phyloP scores from a whole-genome alignment of 2,888 invertebrate genomes.

The Micoletzkya japonica region DNA sequence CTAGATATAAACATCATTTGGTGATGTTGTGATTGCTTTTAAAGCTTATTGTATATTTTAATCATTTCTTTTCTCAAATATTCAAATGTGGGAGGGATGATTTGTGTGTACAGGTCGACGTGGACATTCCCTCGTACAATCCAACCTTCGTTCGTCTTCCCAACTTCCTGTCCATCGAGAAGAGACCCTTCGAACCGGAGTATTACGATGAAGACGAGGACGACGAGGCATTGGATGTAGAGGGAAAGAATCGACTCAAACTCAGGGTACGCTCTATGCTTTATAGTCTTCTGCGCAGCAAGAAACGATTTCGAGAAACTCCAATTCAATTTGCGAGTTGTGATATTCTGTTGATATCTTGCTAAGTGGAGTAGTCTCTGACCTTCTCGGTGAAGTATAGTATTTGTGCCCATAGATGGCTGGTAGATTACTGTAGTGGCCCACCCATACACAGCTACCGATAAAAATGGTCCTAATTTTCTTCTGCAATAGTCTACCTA shows the following conservation, averaged over 20 bases:
- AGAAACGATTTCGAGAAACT: too few relatives aligned
- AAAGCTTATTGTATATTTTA: background rate
- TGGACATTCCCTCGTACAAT: constrained; percentile 15
- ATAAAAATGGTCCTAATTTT: too few relatives aligned
- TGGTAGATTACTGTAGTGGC: too few relatives aligned
- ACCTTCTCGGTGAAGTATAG: background rate
- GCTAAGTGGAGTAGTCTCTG: background rate
- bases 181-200: constrained; percentile 88
- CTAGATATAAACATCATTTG: too few relatives aligned
- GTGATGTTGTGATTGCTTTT: background rate
- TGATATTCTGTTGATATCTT: too few relatives aligned
- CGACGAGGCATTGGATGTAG: constrained; percentile 89
- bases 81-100: background rate
- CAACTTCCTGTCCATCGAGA: constrained; percentile 96
- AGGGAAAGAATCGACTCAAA: constrained; percentile 81
- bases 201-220: constrained; percentile 93
- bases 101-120: constrained; percentile 4
- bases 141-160: constrained; percentile 70
- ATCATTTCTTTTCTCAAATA: background rate
- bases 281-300: background rate
- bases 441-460: too few relatives aligned
- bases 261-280: constrained; percentile 64
- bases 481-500: too few relatives aligned
- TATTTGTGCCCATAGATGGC: too few relatives aligned
- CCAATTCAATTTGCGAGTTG: too few relatives aligned